phyloP scores from a whole-genome alignment of 2,797 vertebrate species.

The Falco cherrug region DNA sequence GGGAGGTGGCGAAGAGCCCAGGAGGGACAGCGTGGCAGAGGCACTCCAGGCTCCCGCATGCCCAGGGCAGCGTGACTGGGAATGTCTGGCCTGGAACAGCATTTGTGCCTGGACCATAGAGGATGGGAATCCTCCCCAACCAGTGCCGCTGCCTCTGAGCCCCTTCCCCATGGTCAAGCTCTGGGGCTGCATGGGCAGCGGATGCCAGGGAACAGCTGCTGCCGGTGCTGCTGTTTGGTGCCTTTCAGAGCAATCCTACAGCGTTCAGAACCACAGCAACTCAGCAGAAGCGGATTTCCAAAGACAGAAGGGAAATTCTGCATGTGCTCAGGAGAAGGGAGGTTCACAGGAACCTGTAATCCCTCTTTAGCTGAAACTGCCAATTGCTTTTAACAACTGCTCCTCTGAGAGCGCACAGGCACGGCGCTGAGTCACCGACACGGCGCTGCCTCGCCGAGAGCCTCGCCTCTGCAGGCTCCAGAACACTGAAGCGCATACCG shows the following conservation, averaged over 20 bases:
- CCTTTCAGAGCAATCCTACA: not conserved
- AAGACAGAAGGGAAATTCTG: not conserved
- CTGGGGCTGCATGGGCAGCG: accelerated
- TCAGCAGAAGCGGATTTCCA: not conserved
- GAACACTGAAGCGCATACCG: not conserved
- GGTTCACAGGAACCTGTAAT: not conserved
- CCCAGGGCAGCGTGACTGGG: not conserved
- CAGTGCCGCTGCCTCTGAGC: accelerated
- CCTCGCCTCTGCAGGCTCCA: not conserved
- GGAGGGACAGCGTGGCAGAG: accelerated
- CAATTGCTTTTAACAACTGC: not conserved
- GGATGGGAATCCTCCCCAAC: accelerated
- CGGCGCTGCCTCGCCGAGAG: not conserved
- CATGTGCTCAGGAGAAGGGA: not conserved
- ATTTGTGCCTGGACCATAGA: not conserved
- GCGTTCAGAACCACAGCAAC: not conserved
- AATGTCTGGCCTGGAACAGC: accelerated
- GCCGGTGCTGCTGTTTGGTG: accelerated
- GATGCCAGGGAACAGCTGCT: accelerated
- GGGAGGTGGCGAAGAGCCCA: not conserved
- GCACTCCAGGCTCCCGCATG: accelerated
- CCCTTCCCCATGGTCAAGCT: accelerated
- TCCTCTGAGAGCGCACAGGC: not conserved
- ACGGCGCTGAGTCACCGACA: not conserved
- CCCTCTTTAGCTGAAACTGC: not conserved